Conservation (phyloP, 2,797 vertebrate genomes). For the Pipistrellus pipistrellus region DNA sequence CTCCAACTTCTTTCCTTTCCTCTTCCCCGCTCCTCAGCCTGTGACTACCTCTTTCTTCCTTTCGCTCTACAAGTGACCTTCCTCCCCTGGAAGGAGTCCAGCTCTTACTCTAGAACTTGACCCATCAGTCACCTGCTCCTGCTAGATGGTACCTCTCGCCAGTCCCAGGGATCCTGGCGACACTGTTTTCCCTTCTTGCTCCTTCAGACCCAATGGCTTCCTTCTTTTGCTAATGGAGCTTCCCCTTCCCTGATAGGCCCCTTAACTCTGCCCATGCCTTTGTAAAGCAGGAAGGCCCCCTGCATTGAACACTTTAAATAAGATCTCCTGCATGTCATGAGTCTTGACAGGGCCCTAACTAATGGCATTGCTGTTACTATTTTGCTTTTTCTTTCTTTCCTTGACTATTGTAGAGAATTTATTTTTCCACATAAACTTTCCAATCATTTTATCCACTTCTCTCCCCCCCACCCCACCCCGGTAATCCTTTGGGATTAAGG, state of each 20-base stretch:
- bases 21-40: neutral
- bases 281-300: neutral
- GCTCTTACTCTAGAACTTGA: neutral
- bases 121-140: neutral
- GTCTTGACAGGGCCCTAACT: neutral
- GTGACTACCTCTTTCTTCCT: neutral
- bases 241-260: neutral
- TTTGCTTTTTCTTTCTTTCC: neutral
- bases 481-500: neutral
- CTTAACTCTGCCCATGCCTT: neutral
- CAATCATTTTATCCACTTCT: neutral
- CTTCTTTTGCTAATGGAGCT: neutral
- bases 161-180: neutral
- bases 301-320: neutral
- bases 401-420: neutral
- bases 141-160: neutral
- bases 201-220: neutral
- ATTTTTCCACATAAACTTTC: conserved; percentile 16
- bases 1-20: neutral
- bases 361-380: neutral
- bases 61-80: neutral
- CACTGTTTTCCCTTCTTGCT: neutral
- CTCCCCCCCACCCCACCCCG: too few species aligned
- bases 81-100: neutral
- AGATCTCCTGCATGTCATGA: neutral